Base-by-base conservation (phyloP, 2,888 invertebrate genomes). In the Tricholauxania praeusta region DNA sequence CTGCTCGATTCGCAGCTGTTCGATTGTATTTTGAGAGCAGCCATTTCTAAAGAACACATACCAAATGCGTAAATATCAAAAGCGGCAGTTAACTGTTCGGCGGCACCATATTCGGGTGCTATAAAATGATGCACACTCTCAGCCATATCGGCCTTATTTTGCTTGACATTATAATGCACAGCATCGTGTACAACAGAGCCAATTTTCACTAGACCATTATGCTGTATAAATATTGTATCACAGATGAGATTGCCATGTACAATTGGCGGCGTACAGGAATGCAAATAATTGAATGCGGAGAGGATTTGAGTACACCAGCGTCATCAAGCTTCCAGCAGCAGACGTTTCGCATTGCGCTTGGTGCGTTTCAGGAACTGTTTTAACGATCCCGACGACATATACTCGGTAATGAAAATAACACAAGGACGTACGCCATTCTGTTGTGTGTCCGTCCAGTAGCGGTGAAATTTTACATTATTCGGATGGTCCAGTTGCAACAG, bases 221-320 rank as follows among this genome's bases (percentile, higher is more conserved):
- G 99, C 90, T 99, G 99, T 89, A 99, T 99, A 92, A 99, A 99
- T 91, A 99, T 98, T 87, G 99, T 99, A 92, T 99, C 99, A 92
- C 98, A 99, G 88, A 98, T 98, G 88, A 99, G 92, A 92, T 99
- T 99, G 89, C 96, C 96, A 90, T 99, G 99, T 88, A 99, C 96
- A 89, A 99, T 99, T 84, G 99, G 97, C 81, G 99, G 98, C 87
- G 94, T 94, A 91, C 98, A 99, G 90, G 97, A 98, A 93, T 99
- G 99, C 90, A 99, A 93, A 91, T 99, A 99, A 90, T 98, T 98
- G 88, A 99, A 92, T 81, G 99, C 99, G 79, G 99, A 99, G 86
- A 99, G 91, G 87, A 99, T 99, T 90, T 99, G 99, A 79, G 97
- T 98, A 89, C 98, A 98, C 99, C 99, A 99, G 87, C 99, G 91